These are phyloP conservation scores for Heliconius hermathena DNA, from an alignment of 1,140 invertebrate species.

Conservation along the genomic window DNA sequence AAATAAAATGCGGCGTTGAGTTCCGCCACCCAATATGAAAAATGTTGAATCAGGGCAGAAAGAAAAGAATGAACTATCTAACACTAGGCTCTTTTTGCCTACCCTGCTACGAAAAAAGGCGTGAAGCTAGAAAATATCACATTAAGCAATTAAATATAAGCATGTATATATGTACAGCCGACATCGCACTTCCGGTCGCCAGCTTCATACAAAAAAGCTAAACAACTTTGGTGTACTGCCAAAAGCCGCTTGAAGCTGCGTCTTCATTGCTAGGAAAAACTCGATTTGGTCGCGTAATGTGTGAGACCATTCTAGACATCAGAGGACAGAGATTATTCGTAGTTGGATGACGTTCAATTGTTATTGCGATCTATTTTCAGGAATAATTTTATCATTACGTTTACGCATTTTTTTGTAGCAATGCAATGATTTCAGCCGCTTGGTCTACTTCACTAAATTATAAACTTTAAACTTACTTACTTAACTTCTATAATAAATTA, in stretches of 20 bases:
- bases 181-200: not conserved
- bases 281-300: not conserved
- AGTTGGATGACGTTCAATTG: not conserved
- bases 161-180: not conserved
- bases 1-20: too few relatives aligned
- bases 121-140: too few relatives aligned
- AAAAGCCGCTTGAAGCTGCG: not conserved
- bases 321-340: not conserved
- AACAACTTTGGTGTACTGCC: slow-evolving; percentile 4
- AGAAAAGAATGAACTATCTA: too few relatives aligned
- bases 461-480: too few relatives aligned
- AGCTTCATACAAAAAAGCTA: not conserved
- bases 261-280: not conserved
- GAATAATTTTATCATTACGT: not conserved
- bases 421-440: too few relatives aligned
- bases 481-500: too few relatives aligned
- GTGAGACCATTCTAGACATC: not conserved
- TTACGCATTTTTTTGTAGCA: not conserved
- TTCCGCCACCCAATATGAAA: too few relatives aligned
- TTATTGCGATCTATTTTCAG: not conserved
- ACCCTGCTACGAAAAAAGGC: too few relatives aligned
- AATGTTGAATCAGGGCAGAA: too few relatives aligned
- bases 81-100: too few relatives aligned
- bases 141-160: not conserved
- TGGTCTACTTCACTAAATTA: too few relatives aligned